phyloP scores from a whole-genome alignment of 2,888 invertebrate genomes.

The Xestia rhomboidea region DNA sequence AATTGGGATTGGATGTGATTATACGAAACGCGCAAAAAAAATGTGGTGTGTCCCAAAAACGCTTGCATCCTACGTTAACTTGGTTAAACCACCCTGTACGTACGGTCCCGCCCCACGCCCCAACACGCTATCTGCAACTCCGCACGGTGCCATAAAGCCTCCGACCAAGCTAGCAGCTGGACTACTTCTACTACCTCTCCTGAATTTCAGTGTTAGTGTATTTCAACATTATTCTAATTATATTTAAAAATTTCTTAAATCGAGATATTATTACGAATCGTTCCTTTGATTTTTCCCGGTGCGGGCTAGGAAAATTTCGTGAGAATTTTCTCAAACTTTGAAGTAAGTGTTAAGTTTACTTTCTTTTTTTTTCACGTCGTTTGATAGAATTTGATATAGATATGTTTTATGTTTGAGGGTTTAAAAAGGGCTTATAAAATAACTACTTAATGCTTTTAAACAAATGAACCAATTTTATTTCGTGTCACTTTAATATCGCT shows the following conservation, averaged over 20 bases:
- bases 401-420: not conserved
- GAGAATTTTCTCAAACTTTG: not conserved
- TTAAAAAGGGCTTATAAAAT: not conserved
- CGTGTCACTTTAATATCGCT: too few species aligned
- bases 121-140: not conserved
- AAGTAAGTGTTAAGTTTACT: not conserved
- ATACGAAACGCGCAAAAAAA: not conserved
- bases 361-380: not conserved
- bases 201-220: conserved; percentile 25
- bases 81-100: conserved; percentile 11
- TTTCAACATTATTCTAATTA: not conserved
- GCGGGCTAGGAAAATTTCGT: not conserved
- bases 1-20: conserved; percentile 1
- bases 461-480: not conserved
- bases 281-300: not conserved
- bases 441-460: not conserved
- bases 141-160: conserved; percentile 37
- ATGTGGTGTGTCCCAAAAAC: not conserved
- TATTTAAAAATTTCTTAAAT: not conserved
- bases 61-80: not conserved
- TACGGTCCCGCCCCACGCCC: conserved; percentile 37
- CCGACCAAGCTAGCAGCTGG: conserved; percentile 30
- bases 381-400: not conserved
- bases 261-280: not conserved
- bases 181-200: conserved; percentile 14